Evolutionary conservation across 2,888 invertebrate genomes (phyloP), one percentile per base, ranked within the genome.

Genomic region (Drosophila subsilvestris): DNA sequence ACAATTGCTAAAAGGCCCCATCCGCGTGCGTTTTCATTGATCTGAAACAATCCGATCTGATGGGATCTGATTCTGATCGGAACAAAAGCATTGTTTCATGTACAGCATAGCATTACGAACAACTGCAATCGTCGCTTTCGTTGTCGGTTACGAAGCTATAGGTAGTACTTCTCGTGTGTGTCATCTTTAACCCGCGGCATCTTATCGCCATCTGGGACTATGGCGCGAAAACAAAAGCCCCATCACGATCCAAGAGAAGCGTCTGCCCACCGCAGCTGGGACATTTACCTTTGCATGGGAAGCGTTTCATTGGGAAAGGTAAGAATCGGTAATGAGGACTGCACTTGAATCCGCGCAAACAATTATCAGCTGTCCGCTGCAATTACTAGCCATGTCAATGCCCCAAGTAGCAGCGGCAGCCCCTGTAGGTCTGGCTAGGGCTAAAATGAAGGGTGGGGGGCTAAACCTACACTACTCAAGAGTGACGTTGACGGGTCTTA

Each of bases 321-420:
- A 48, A 14, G 47, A 22, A n/a, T 32, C 10, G n/a, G 9, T 25
- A 47, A 14, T 63, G 63, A 44, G 51, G 49, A 55, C 43, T 75
- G 73, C 73, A 70, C 74, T 80, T 70, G 60, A 74, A 68, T 47
- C 56, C 55, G 20, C 32, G 45, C 51, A n/a, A 53, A 29, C 42
- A n/a, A 43, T 32, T 42, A 63, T 68, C 37, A 49, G 25, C 63
- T 57, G 25, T 5, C 37, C 55, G 65, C 50, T 68, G 75, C 74
- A 86, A 55, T 78, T 72, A 59, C 69, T 47, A 37, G 20, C n/a
- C 47, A 37, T 48, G 71, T 71, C 71, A 71, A 57, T 63, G 72
- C 37, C 56, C 63, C 32, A 10, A 20, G 12, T 10, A 25, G 7
- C 29, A 4, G 27, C n/a, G 32, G 20, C 47, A 47, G 14, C 14